Conservation (phyloP, 2,113 vertebrate species). For the Nibea coibor region DNA sequence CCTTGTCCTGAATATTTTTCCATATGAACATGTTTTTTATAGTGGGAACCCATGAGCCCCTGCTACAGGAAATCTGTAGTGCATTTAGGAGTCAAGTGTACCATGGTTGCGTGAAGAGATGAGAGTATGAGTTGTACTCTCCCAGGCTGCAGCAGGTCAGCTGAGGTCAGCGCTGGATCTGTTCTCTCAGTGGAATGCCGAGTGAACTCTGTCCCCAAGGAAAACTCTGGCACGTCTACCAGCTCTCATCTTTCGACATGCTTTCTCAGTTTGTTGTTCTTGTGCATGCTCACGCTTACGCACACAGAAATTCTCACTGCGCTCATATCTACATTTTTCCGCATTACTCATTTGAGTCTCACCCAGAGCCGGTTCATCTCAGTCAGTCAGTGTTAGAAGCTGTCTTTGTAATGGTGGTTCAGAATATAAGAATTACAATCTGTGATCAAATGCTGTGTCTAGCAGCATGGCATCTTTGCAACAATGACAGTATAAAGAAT, state of each 20-base stretch:
- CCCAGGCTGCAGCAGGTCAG: constrained; percentile 52
- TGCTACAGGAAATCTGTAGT: constrained; percentile 11
- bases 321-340: neutral
- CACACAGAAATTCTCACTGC: constrained; percentile 1
- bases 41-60: neutral
- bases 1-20: neutral
- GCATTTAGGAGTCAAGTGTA: neutral
- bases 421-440: too few relatives aligned
- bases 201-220: constrained; percentile 41
- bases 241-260: constrained; percentile 28
- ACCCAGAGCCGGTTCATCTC: neutral
- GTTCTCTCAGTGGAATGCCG: constrained; percentile 33
- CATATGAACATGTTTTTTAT: neutral
- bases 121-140: constrained; percentile 22
- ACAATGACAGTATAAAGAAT: too few relatives aligned
- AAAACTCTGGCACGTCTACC: constrained; percentile 6
- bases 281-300: neutral
- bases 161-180: constrained; percentile 52
- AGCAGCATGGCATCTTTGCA: neutral
- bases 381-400: neutral
- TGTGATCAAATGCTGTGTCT: neutral
- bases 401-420: neutral
- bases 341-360: neutral
- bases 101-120: constrained; percentile 10
- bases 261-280: constrained; percentile 11